Base-by-base conservation (phyloP, 2,888 invertebrate genomes). In the Trachelus tabidus region DNA sequence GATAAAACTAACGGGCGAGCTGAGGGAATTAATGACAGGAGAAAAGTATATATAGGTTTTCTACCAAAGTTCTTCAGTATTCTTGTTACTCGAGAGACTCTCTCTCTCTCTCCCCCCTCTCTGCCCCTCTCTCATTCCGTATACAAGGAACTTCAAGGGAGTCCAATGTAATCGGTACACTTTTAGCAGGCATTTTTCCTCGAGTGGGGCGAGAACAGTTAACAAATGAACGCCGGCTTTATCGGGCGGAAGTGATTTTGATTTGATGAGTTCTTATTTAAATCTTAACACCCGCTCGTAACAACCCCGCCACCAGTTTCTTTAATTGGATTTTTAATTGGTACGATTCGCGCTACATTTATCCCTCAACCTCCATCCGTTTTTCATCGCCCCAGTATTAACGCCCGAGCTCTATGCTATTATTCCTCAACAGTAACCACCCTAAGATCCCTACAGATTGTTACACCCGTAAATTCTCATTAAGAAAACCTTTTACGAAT, bases 261-360 rank as follows among this genome's bases (percentile, higher is more conserved):
- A 90, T 90, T 89, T 85, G 86, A 82, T 83, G 83, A 85, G 82
- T 78, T 85, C 88, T 89, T 87, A 85, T 89, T 90, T 87, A 88
- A 90, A 89, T 88, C 86, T 85, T 85, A 87, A 85, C 85, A 82
- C 80, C 79, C 75, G 78, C 79, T 75, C 69, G 77, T 76, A 68
- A 76, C 79, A 35, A 76, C 79, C 76, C 82, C 75, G 82, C 85
- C 80, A 81, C 83, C 83, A 84, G 82, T 84, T 88, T 85, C 89
- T 89, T 90, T 90, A 90, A 90, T 90, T 90, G 90, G 89, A 89
- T 89, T 90, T 90, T 90, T 90, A 90, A 90, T 90, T 90, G 90
- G 85, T 84, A 85, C 87, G 87, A 89, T 89, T 89, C 85, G 84
- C 86, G 86, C 87, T 89, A 88, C 89, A 89, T 90, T 89, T 88